These are phyloP conservation scores for Orthonychiurus folsomi DNA, from an alignment of 2,888 invertebrate species.

Conservation along the genomic window DNA sequence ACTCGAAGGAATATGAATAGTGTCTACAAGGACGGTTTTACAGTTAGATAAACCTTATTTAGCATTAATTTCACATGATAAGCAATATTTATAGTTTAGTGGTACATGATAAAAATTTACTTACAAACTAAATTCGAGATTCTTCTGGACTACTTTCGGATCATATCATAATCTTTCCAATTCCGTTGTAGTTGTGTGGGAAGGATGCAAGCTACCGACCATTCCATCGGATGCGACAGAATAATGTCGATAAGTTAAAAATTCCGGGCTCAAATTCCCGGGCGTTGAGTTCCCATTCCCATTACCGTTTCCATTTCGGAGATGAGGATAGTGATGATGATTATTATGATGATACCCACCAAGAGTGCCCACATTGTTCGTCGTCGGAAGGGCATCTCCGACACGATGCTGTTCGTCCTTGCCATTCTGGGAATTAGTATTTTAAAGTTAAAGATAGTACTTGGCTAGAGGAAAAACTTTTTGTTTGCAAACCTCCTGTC, in stretches of 20 bases:
- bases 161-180: conserved; percentile 40
- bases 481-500: conserved; percentile 29
- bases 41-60: too few relatives aligned
- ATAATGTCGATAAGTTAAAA: conserved; percentile 39
- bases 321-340: conserved; percentile 24
- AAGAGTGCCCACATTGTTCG: conserved; percentile 39
- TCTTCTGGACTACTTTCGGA: conserved; percentile 20
- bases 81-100: background rate
- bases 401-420: conserved; percentile 35
- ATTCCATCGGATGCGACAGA: conserved; percentile 32
- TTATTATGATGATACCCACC: conserved; percentile 31
- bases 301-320: conserved; percentile 33
- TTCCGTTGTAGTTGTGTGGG: conserved; percentile 36
- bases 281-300: conserved; percentile 20
- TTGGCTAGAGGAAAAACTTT: background rate
- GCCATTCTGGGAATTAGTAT: conserved; percentile 34
- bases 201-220: conserved; percentile 25
- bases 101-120: background rate
- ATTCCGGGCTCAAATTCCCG: conserved; percentile 38
- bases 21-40: too few relatives aligned
- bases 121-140: conserved; percentile 22
- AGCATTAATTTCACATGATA: too few relatives aligned
- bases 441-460: conserved; percentile 11
- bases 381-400: conserved; percentile 32
- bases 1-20: too few relatives aligned